phyloP scores from a whole-genome alignment of 2,888 invertebrate species.

The Spodoptera littoralis region DNA sequence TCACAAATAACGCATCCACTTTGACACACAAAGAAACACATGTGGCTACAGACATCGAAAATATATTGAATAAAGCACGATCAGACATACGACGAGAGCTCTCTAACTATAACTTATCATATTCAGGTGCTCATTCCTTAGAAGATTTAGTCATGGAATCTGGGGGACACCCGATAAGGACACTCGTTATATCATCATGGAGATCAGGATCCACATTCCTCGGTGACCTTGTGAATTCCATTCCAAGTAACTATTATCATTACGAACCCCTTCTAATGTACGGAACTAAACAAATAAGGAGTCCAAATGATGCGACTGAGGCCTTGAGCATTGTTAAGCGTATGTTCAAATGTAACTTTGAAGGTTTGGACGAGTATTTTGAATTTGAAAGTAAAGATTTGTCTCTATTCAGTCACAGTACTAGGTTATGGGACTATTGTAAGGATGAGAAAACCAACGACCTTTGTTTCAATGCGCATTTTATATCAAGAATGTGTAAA shows the following conservation, averaged over 20 bases:
- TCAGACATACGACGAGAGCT: conserved; percentile 79
- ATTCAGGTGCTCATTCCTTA: conserved; percentile 84
- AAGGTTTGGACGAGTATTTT: conserved; percentile 92
- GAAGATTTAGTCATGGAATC: conserved; percentile 91
- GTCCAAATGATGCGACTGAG: conserved; percentile 90
- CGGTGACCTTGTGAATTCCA: conserved; percentile 94
- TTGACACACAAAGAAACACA: neutral
- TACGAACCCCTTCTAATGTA: conserved; percentile 96
- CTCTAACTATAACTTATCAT: conserved; percentile 75
- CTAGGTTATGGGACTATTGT: conserved; percentile 94
- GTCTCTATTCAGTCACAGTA: conserved; percentile 95
- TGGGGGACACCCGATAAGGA: conserved; percentile 92
- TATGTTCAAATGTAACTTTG: conserved; percentile 93
- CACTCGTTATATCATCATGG: conserved; percentile 95
- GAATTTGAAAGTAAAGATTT: conserved; percentile 93
- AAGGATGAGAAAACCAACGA: conserved; percentile 80
- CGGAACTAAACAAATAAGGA: conserved; percentile 94
- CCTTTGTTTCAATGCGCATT: conserved; percentile 86
- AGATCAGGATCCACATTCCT: conserved; percentile 96
- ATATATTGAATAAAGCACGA: conserved; percentile 77
- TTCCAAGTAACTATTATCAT: conserved; percentile 96
- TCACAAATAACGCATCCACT: neutral
- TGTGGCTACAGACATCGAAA: conserved; percentile 66
- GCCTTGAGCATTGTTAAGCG: conserved; percentile 91
- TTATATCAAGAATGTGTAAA: conserved; percentile 93